Conservation (phyloP, 1,140 invertebrate species). For the Asobara japonica region DNA sequence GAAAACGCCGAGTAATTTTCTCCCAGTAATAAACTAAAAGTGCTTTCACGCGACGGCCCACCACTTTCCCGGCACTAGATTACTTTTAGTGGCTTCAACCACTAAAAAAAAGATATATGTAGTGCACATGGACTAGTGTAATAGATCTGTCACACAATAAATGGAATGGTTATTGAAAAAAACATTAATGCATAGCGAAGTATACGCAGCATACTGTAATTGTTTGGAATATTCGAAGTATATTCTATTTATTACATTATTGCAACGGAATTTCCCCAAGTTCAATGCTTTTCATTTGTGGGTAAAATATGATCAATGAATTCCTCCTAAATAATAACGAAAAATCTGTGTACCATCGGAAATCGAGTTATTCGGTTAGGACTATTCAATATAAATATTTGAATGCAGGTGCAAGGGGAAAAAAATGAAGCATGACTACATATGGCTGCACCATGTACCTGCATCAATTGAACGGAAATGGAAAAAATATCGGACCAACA, state of each 20-base stretch:
- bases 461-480: conserved; percentile 28
- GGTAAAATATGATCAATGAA: no score
- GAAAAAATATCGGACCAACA: conserved; percentile 24
- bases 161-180: not conserved
- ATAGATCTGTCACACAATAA: not conserved
- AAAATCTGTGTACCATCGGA: not conserved
- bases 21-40: conserved; percentile 51
- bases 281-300: no score
- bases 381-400: not conserved
- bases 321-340: no score
- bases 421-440: not conserved
- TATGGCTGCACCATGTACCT: not conserved
- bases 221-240: no score
- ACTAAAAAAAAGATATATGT: conserved; percentile 15
- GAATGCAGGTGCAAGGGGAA: not conserved
- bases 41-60: conserved; percentile 16
- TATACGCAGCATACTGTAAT: no score
- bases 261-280: no score
- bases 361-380: not conserved
- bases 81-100: conserved; percentile 40
- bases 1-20: conserved; percentile 41
- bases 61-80: conserved; percentile 41
- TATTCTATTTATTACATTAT: no score
- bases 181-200: not conserved
- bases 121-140: not conserved